Base-by-base conservation (phyloP, 2,888 invertebrate species). In the Clusia tigrina region DNA sequence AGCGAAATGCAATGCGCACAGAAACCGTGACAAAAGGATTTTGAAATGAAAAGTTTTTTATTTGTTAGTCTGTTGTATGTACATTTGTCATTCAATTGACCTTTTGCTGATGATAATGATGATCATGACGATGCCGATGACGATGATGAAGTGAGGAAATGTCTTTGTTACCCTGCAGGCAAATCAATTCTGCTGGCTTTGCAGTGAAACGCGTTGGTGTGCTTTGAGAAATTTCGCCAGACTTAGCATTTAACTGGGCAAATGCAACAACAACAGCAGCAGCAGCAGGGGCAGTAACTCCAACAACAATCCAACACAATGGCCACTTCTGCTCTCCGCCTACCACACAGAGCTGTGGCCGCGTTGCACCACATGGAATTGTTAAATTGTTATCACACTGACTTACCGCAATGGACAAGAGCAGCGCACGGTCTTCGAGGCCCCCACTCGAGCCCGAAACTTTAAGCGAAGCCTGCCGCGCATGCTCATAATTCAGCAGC, bases 81-180 rank as follows among this genome's bases (percentile, higher is more conserved):
- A 66, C 69, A 69, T 69, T 71, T 71, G 69, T 71, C 69, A 71
- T 71, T 69, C 67, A 69, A 65, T 67, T 71, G 69, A 71, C 69
- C 69, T 71, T 71, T 70, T 66, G 61, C n/a, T n/a, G n/a, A n/a
- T n/a, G n/a, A n/a, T n/a, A n/a, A n/a, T n/a, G n/a, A n/a, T n/a
- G n/a, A n/a, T n/a, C n/a, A n/a, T n/a, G n/a, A n/a, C n/a, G n/a
- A n/a, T n/a, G n/a, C n/a, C n/a, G n/a, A n/a, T n/a, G n/a, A n/a
- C n/a, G 62, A 42, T 37, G 54, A n/a, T 17, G 37, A 32, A 42
- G 25, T 53, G 37, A 32, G 64, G 65, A 67, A 67, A 70, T 70
- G 65, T 68, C 68, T 68, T 62, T 63, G 69, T 70, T 70, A 68
- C 64, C 63, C 65, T 62, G 54, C 60, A 60, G 65, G 64, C 62